These are phyloP conservation scores for Myotis findleyi DNA, from an alignment of 2,797 vertebrate species.

Conservation along the genomic window DNA sequence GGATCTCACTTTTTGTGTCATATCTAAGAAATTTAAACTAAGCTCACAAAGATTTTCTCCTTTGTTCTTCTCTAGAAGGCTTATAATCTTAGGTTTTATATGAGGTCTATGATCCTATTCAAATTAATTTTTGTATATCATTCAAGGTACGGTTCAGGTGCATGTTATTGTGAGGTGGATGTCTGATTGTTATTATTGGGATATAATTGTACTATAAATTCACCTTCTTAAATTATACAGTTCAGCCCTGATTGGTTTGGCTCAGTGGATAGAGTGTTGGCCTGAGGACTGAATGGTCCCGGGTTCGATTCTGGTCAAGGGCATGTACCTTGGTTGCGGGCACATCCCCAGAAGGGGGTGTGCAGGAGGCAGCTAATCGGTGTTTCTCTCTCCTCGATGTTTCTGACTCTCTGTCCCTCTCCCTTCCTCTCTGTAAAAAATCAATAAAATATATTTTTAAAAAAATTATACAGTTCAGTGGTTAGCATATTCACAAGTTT, in stretches of 20 bases:
- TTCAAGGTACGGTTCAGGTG: neutral
- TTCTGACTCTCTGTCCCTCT: too few relatives aligned
- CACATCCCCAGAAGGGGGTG: too few relatives aligned
- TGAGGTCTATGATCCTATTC: neutral
- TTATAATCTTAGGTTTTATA: neutral
- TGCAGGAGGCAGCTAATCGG: too few relatives aligned
- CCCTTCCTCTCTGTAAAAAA: too few relatives aligned
- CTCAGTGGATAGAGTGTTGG: too few relatives aligned
- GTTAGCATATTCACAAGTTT: neutral
- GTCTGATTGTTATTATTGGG: neutral
- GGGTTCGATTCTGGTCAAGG: too few relatives aligned
- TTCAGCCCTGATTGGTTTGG: too few relatives aligned
- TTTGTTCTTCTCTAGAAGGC: neutral
- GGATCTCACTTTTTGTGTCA: neutral
- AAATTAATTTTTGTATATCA: neutral
- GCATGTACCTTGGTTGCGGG: too few relatives aligned
- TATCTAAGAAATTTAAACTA: slow-evolving; percentile 13
- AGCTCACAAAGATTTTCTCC: neutral
- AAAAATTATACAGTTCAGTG: neutral
- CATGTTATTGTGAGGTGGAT: neutral
- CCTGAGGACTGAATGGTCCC: too few relatives aligned
- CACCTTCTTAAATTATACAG: neutral
- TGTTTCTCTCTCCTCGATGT: too few relatives aligned
- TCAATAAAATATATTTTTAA: too few relatives aligned
- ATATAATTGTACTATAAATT: neutral